Conservation (phyloP, 1,140 invertebrate species). For the Drosophila melanica region DNA sequence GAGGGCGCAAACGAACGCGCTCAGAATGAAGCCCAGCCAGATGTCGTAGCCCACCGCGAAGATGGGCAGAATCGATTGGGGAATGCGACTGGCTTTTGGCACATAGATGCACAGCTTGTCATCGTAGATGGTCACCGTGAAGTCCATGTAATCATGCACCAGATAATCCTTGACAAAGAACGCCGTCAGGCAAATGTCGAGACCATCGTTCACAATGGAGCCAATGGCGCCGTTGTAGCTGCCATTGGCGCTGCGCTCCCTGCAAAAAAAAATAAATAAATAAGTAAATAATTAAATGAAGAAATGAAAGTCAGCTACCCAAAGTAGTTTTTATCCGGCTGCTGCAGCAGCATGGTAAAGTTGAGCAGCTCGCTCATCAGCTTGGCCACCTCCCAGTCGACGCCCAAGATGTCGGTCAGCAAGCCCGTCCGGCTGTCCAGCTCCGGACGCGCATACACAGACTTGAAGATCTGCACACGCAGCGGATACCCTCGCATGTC, state of each 20-base stretch:
- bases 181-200: constrained; percentile 82
- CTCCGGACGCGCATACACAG: constrained; percentile 60
- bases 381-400: constrained; percentile 68
- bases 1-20: constrained; percentile 57
- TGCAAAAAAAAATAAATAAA: no score
- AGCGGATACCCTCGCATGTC: constrained; percentile 72
- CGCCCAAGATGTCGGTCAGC: constrained; percentile 50
- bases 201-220: constrained; percentile 67
- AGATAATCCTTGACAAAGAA: constrained; percentile 84
- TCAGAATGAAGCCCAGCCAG: constrained; percentile 75
- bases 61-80: constrained; percentile 82
- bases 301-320: no score
- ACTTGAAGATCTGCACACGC: constrained; percentile 72
- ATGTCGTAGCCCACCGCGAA: constrained; percentile 78
- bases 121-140: constrained; percentile 75
- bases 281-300: no score
- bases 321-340: constrained; percentile 74
- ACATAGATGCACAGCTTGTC: constrained; percentile 84
- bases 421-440: constrained; percentile 42
- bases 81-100: constrained; percentile 81
- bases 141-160: constrained; percentile 75
- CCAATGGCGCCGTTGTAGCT: constrained; percentile 83
- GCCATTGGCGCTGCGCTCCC: constrained; percentile 69
- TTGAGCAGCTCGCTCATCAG: constrained; percentile 61
- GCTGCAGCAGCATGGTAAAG: constrained; percentile 70